Conservation (phyloP, 2,113 vertebrate genomes). For the Chloroceryle aenea region DNA sequence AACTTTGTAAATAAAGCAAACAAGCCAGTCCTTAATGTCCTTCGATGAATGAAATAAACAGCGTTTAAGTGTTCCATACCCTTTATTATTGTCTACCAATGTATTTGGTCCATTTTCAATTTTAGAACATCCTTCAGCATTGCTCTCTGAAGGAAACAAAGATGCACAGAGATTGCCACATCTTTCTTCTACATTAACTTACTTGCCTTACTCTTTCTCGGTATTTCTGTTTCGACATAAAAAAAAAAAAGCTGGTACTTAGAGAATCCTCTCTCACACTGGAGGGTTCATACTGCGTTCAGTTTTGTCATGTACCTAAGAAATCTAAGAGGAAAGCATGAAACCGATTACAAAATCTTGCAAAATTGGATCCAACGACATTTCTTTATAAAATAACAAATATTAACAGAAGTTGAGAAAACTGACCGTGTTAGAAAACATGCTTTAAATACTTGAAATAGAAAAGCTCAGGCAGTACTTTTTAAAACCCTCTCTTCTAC, state of each 20-base stretch:
- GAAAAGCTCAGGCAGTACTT: background rate
- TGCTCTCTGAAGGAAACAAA: background rate
- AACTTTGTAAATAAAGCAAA: background rate
- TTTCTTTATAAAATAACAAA: background rate
- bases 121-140: background rate
- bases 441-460: background rate
- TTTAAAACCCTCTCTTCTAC: background rate
- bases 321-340: background rate
- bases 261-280: background rate
- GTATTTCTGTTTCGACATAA: background rate
- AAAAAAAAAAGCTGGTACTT: background rate
- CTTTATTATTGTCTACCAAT: background rate
- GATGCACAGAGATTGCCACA: background rate
- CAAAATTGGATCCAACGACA: background rate
- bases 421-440: background rate
- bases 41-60: background rate
- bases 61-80: background rate
- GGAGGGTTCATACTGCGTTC: background rate
- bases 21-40: background rate
- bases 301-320: background rate
- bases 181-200: background rate
- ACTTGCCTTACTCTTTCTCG: background rate
- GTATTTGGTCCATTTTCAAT: background rate
- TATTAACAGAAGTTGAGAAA: background rate
- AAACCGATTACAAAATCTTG: background rate